A percentile compares a stretch with the other conserved stretches of the same genome.
These are phyloP conservation scores for Dinomys branickii DNA, from an alignment of 2,113 vertebrate species.

Conservation along the genomic window DNA sequence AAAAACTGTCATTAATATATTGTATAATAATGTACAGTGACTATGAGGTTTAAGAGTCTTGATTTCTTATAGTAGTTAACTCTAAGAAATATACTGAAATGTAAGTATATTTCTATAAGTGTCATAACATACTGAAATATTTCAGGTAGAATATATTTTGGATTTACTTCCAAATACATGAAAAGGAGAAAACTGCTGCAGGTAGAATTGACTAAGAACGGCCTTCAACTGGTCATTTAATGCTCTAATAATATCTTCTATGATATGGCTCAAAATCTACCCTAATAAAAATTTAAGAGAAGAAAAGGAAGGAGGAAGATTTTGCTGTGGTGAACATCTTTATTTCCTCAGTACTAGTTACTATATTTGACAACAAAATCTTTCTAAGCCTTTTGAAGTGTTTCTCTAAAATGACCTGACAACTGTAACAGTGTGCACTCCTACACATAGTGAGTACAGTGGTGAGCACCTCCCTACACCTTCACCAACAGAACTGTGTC, in stretches of 20 bases:
- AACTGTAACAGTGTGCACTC: constrained; percentile 4
- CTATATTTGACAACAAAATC: constrained; percentile 34
- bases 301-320: neutral
- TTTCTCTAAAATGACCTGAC: constrained; percentile 36
- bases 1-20: constrained; percentile 26
- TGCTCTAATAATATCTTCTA: constrained; percentile 14
- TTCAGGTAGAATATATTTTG: constrained; percentile 38
- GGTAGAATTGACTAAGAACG: neutral
- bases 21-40: neutral
- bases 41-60: neutral
- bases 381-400: constrained; percentile 31
- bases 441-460: neutral
- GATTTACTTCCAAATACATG: constrained; percentile 30
- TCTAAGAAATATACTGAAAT: neutral
- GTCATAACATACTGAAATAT: neutral
- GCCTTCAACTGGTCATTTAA: neutral
- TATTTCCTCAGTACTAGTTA: constrained; percentile 43
- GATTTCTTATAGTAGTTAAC: neutral
- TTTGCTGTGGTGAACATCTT: neutral
- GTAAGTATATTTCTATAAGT: neutral
- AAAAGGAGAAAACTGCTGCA: neutral
- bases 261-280: constrained; percentile 17
- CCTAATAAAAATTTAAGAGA: constrained; percentile 12
- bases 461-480: neutral
- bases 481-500: constrained; percentile 19